These are phyloP conservation scores for Cynocephalus volans DNA, from an alignment of 2,113 vertebrate species.

Conservation along the genomic window DNA sequence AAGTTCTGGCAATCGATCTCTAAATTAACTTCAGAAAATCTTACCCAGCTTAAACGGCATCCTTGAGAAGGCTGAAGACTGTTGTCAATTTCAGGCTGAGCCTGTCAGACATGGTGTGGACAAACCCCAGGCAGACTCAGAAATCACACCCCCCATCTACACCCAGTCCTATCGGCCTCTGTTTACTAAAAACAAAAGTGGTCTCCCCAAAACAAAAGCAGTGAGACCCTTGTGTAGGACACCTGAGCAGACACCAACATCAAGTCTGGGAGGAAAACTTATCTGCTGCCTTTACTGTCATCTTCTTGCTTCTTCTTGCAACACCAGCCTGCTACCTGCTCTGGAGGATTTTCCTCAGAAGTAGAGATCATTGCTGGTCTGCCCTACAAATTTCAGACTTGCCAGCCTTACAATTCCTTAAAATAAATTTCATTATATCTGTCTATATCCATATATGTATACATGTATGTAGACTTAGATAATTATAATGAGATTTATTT, in stretches of 20 bases:
- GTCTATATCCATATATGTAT: not conserved
- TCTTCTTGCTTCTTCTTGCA: not conserved
- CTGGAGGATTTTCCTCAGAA: not conserved
- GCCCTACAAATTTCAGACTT: not conserved
- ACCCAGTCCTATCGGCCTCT: rapidly evolving
- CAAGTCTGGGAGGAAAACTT: not conserved
- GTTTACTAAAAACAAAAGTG: not conserved
- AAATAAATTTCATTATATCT: not conserved
- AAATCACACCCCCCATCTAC: not conserved
- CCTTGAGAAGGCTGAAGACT: not conserved
- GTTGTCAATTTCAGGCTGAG: not conserved
- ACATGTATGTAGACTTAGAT: not conserved
- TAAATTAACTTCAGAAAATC: not conserved
- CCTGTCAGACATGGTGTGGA: rapidly evolving
- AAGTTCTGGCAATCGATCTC: not conserved
- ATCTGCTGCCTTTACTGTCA: not conserved
- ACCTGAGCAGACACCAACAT: not conserved
- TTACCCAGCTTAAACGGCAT: not conserved
- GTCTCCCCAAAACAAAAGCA: not conserved
- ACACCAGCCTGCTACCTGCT: not conserved
- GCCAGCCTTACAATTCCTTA: not conserved
- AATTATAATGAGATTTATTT: not conserved
- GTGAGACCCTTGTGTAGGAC: not conserved
- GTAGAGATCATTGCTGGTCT: not conserved
- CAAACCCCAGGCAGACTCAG: not conserved